A percentile compares a stretch with the other conserved stretches of the same genome.
These are phyloP conservation scores for Syngnathus floridae DNA, from an alignment of 2,113 vertebrate genomes.

Conservation along the genomic window DNA sequence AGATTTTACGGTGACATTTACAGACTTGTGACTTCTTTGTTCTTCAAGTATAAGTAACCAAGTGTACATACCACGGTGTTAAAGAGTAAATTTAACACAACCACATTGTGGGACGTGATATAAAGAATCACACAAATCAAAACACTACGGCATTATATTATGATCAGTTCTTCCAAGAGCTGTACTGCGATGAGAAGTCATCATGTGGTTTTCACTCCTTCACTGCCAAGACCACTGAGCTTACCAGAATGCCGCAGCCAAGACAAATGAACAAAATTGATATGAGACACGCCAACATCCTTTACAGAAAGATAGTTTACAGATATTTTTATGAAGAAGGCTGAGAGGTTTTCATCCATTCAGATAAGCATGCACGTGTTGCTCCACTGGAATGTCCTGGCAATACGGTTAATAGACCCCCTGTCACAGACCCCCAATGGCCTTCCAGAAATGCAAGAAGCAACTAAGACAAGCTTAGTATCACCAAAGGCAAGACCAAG, in stretches of 20 bases:
- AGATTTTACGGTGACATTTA: neutral
- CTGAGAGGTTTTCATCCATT: constrained; percentile 31
- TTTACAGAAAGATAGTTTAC: constrained; percentile 30
- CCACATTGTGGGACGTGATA: neutral
- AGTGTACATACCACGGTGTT: neutral
- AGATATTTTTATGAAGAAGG: constrained; percentile 37
- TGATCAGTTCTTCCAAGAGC: constrained; percentile 1
- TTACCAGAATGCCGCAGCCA: constrained; percentile 32
- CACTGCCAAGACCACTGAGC: constrained; percentile 20
- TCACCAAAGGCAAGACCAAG: constrained; percentile 17
- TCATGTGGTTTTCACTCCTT: constrained; percentile 11
- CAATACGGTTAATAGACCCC: constrained; percentile 46
- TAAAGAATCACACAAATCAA: neutral
- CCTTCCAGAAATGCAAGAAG: constrained; percentile 7
- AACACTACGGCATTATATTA: constrained; percentile 14
- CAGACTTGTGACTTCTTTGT: neutral
- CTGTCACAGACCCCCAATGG: constrained; percentile 33
- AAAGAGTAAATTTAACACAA: constrained; percentile 2
- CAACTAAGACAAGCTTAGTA: constrained; percentile 3
- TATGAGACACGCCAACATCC: constrained; percentile 24
- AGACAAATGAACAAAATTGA: constrained; percentile 47
- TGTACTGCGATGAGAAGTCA: constrained; percentile 16
- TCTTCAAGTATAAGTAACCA: neutral
- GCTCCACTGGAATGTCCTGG: constrained; percentile 22
- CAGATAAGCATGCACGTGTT: constrained; percentile 61